Base-by-base conservation (phyloP, 2,888 invertebrate genomes). In the Amiota mariae region DNA sequence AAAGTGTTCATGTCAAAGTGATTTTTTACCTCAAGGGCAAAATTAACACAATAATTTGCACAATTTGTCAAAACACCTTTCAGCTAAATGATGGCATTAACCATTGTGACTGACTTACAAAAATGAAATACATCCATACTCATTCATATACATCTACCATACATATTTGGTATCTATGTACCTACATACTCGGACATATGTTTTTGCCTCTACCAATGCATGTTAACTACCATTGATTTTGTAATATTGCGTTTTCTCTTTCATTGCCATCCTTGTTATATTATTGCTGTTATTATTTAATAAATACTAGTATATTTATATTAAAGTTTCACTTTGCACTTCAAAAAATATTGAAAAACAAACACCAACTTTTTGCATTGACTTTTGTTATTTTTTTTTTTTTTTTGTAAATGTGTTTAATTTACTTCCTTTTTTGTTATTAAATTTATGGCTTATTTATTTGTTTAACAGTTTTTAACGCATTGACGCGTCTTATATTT, bases 1-100 rank as follows among this genome's bases (percentile, higher is more conserved):
- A 54, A 46, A 70, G 71, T 72, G 68, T 77, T 76, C 79, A 81
- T 83, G 84, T 85, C 84, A 84, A 84, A 84, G 84, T 84, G 85
- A 85, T 84, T 84, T 85, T 84, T 85, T 79, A 84, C 84, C 85
- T 85, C 83, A 83, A 82, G 86, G 85, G 85, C 83, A 85, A 85
- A 83, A 85, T 85, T 86, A 85, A 86, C 86, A 84, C 85, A 86
- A 86, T 86, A 86, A 86, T 85, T 85, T 85, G 85, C 84, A 87
- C 85, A 86, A 85, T 86, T 86, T 86, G 86, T 86, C 84, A 86
- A 83, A 86, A 84, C 85, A 87, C 79, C 86, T 82, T 83, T 76
- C 64, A 79, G 87, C 84, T 81, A 84, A 79, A 81, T 85, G 82
- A 24, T 24, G 80, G 79, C 80, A 84, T 83, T 84, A 84, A 80